Evolutionary conservation across 2,797 vertebrate genomes (phyloP), one percentile per base, ranked within the genome.

Genomic region (Borostomias antarcticus): DNA sequence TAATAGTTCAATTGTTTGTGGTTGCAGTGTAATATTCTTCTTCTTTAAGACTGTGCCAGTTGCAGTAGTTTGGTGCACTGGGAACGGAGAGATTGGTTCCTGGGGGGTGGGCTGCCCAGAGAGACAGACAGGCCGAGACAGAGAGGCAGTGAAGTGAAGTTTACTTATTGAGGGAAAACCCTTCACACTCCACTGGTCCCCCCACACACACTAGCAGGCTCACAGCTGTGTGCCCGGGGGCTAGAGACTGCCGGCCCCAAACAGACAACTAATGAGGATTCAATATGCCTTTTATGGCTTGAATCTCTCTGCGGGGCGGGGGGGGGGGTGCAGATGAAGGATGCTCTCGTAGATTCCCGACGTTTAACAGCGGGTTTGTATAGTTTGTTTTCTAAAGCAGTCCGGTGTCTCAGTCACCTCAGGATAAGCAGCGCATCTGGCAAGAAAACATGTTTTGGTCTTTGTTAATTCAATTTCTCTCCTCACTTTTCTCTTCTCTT

Each of bases 161-260:
- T 67, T 62, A 74, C 62, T 77, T 77, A 73, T 63, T 82, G 75
- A 69, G 75, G 59, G 32, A 79, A 74, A 77, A 0, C 5, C 48
- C 62, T 70, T 81, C 69, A 75, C 72, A 76, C 71, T 77, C 70
- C 32, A 62, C 61, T 83, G 58, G 68, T 30, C 17, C 60, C 65
- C 40, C 40, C 13, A 57, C 57, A 58, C 57, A 40, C 0, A 51
- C 80, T 45, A 64, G 64, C 1, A 28, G 78, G 74, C 72, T 60
- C 21, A 69, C 56, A 58, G 32, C 19, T 35, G 54, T 53, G 30
- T 51, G 72, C 74, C 29, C 19, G 53, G 29, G 33, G 48, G 70
- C 51, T 33, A 58, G 58, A 26, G 59, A 17, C 33, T 77, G 79
- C 83, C 62, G 15, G 30, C 21, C 25, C n/a, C n/a, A 59, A 63